phyloP scores from a whole-genome alignment of 2,113 vertebrate species.

The Shinisaurus crocodilurus region DNA sequence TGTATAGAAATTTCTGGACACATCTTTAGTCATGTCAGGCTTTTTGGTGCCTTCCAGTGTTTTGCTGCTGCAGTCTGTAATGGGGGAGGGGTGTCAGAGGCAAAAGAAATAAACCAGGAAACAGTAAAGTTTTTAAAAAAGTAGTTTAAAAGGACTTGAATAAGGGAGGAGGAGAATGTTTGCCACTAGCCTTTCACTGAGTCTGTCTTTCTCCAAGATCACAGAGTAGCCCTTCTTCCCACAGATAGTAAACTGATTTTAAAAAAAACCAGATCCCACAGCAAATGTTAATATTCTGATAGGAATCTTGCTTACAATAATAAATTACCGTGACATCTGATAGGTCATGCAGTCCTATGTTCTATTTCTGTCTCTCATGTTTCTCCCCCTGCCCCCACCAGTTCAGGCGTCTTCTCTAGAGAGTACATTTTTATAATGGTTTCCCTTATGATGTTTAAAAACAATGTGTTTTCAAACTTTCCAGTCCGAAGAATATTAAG shows the following conservation, averaged over 20 bases:
- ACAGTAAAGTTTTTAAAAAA: conserved; percentile 12
- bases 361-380: not conserved
- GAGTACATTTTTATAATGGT: conserved; percentile 35
- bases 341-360: rapidly evolving
- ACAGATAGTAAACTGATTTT: not conserved
- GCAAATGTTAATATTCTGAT: not conserved
- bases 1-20: not conserved
- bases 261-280: conserved; percentile 13
- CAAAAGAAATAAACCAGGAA: not conserved
- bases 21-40: not conserved
- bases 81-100: not conserved
- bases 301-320: not conserved
- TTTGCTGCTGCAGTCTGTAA: not conserved
- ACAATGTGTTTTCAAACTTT: conserved; percentile 61
- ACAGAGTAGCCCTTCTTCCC: conserved; percentile 2
- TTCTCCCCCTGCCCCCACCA: not conserved
- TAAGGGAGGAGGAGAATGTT: conserved; percentile 9
- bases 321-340: conserved; percentile 13
- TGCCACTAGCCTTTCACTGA: not conserved
- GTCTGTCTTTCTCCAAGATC: conserved; percentile 20
- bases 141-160: conserved; percentile 16
- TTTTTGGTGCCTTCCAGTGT: not conserved
- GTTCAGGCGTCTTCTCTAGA: not conserved
- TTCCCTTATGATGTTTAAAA: conserved; percentile 48
- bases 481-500: conserved; percentile 53